These are phyloP conservation scores for Drosophila antonietae DNA, from an alignment of 2,888 invertebrate species.

Conservation along the genomic window DNA sequence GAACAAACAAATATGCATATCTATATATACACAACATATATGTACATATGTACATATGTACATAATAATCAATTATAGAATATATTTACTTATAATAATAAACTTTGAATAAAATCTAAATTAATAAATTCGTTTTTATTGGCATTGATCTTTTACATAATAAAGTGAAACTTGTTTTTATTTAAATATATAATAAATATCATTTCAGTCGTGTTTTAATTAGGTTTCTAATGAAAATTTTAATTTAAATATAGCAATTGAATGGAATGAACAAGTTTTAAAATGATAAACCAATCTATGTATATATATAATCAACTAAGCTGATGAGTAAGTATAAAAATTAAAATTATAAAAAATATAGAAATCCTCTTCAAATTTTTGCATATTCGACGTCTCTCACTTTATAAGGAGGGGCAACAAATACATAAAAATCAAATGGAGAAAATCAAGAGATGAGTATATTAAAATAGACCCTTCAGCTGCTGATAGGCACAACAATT, in stretches of 20 bases:
- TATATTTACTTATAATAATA: not conserved
- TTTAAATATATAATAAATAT: not conserved
- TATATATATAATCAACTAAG: no score
- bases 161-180: conserved; percentile 1
- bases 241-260: no score
- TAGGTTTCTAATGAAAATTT: not conserved
- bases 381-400: not conserved
- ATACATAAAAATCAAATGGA: not conserved
- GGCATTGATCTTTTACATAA: conserved; percentile 5
- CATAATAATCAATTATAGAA: not conserved
- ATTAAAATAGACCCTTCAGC: conserved; percentile 33
- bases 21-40: no score
- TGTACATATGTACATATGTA: no score
- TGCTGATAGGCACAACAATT: conserved; percentile 63
- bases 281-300: no score
- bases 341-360: not conserved
- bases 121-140: conserved; percentile 38
- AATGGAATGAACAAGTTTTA: conserved; percentile 18
- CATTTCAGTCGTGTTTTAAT: not conserved
- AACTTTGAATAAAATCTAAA: not conserved
- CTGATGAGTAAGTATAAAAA: no score
- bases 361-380: no score
- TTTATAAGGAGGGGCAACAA: not conserved
- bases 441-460: conserved; percentile 21
- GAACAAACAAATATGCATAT: no score